phyloP scores from a whole-genome alignment of 2,888 invertebrate genomes.

The Calameuta pallipes region DNA sequence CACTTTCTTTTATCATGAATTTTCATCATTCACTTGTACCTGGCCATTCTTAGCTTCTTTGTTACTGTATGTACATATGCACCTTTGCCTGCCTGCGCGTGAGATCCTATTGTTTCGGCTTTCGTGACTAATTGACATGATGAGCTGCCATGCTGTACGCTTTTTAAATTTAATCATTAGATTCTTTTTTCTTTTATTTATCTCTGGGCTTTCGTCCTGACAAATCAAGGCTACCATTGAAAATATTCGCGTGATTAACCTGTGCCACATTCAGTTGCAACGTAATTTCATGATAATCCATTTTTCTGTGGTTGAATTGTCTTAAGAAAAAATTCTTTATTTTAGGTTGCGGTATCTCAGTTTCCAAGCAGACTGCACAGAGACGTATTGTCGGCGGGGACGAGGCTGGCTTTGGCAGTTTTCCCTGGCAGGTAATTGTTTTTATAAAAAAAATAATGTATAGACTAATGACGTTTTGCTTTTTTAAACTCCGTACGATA shows the following conservation, averaged over 20 bases:
- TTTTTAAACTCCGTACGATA: conserved; percentile 20
- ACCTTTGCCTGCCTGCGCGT: neutral
- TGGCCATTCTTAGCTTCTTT: neutral
- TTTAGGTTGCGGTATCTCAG: conserved; percentile 89
- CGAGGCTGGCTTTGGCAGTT: conserved; percentile 93
- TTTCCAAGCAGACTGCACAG: conserved; percentile 87
- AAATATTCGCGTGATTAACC: neutral
- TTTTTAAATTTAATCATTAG: neutral
- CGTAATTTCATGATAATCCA: neutral
- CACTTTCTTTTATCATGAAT: neutral
- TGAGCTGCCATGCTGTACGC: neutral
- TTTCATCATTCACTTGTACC: neutral
- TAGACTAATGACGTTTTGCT: neutral
- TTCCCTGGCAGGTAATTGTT: conserved; percentile 86
- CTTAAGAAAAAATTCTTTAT: conserved; percentile 32
- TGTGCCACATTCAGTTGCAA: neutral
- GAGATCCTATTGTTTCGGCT: neutral
- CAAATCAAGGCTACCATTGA: neutral
- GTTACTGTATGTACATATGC: neutral
- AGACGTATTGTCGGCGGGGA: conserved; percentile 92
- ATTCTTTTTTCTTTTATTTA: neutral
- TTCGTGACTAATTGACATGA: neutral
- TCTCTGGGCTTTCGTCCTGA: neutral
- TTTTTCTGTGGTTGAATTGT: neutral
- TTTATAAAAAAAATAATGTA: neutral